Evolutionary conservation across 2,113 vertebrate species (phyloP), one percentile per base, ranked within the genome.

Genomic region (Madoqua kirkii): DNA sequence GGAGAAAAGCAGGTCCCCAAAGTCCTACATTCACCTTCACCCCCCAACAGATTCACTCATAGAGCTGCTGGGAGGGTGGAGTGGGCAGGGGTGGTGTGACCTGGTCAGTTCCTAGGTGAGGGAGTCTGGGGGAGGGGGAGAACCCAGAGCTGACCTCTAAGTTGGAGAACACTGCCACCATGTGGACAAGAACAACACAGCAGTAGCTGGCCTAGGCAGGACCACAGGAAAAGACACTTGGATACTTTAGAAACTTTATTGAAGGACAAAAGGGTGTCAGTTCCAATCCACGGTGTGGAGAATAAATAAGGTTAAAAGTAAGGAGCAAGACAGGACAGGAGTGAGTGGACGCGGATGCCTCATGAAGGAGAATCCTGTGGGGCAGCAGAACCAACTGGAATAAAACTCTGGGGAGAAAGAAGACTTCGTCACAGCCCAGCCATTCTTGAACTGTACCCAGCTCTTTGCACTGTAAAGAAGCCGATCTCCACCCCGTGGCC

Each of bases 161-260:
- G 60, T 6, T 85, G 91, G 94, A 79, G 27, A 60, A 95, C 89
- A 98, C 93, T 98, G 98, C 98, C 98, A 98, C 95, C 98, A 1
- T 33, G 96, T 98, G 98, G 98, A 23, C 91, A 89, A 31, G 55
- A 93, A 16, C 62, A 55, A 64, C 92, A 94, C n/a, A 71, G 84
- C 33, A 74, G 54, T 12, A 25, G 76, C 12, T 25, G 86, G 25
- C 57, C 36, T 45, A 43, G 36, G 9, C n/a, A 0, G 17, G 54
- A 31, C 50, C 33, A 17, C 50, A 55, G 79, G 36, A 54, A 89
- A 92, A n/a, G 50, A 81, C 57, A 74, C 6, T 55, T 21, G 6
- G 40, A 92, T 17, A 60, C 45, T 83, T 84, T 3, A 93, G 87
- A 96, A 94, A 96, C 94, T 98, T 98, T 98, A 98, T 98, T 98